Percentiles rank a stretch among this genome's conserved stretches.
Conservation (phyloP, 2,113 vertebrate species). For the Phrynosoma blainvillii region DNA sequence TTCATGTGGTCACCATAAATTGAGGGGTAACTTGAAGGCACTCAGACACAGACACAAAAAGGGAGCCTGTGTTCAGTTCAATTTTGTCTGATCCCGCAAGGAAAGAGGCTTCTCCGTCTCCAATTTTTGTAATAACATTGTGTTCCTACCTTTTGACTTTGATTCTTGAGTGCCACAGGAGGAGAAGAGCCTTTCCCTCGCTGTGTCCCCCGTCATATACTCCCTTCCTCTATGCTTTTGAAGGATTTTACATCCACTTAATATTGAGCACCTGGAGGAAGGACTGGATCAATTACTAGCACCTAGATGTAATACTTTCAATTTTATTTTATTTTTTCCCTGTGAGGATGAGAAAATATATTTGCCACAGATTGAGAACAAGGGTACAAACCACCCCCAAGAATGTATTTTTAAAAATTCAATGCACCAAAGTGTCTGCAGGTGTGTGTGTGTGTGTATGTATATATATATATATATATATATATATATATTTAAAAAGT, state of each 20-base stretch:
- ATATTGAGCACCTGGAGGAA: conserved; percentile 63
- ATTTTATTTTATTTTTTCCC: conserved; percentile 26
- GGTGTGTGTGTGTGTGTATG: conserved; percentile 37
- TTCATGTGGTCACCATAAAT: too few species aligned
- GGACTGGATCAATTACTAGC: conserved; percentile 51
- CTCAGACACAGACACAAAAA: too few species aligned
- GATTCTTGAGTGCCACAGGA: conserved; percentile 15
- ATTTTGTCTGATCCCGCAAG: neutral
- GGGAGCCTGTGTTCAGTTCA: too few species aligned
- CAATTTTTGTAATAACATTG: neutral
- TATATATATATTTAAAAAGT: neutral
- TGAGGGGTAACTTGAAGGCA: too few species aligned
- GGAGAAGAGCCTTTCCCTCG: neutral
- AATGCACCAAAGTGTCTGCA: conserved; percentile 50
- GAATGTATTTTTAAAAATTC: conserved; percentile 65
- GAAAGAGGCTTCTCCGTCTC: conserved; percentile 21
- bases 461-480: neutral
- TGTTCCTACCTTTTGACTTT: conserved; percentile 21
- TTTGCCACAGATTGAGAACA: conserved; percentile 50
- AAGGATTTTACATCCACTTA: conserved; percentile 65
- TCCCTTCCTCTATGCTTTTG: conserved; percentile 42
- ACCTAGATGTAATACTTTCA: conserved; percentile 57
- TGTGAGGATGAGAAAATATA: conserved; percentile 42
- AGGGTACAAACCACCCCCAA: conserved; percentile 43
- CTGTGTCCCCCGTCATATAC: conserved; percentile 12